Evolutionary conservation across 1,140 invertebrate species (phyloP).

Genomic region (Phocides pigmalion): DNA sequence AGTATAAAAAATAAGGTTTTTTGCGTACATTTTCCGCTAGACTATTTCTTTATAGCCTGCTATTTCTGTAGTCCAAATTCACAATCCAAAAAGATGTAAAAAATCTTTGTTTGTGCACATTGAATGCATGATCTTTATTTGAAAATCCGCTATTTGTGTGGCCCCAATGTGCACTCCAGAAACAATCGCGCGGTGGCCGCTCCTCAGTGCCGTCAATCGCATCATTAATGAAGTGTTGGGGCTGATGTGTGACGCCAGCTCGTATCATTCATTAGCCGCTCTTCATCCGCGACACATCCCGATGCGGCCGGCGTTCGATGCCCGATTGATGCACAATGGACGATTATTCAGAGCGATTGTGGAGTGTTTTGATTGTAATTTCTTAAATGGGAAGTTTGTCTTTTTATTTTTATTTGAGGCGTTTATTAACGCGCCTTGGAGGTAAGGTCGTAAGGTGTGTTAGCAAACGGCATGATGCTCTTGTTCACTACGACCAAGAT

Average conservation of each 20-base stretch:
- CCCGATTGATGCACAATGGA: slow-evolving; percentile 33
- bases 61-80: too few relatives aligned
- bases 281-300: slow-evolving; percentile 22
- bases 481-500: too few relatives aligned
- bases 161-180: slow-evolving; percentile 31
- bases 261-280: slow-evolving; percentile 30
- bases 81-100: too few relatives aligned
- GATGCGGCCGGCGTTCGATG: slow-evolving; percentile 10
- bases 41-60: too few relatives aligned
- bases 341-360: slow-evolving; percentile 31
- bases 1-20: too few relatives aligned
- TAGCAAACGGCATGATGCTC: too few relatives aligned
- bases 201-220: slow-evolving; percentile 30
- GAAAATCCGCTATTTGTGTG: slow-evolving; percentile 36
- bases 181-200: slow-evolving; percentile 28
- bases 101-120: too few relatives aligned
- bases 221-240: slow-evolving; percentile 34
- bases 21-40: too few relatives aligned
- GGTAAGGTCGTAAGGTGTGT: too few relatives aligned
- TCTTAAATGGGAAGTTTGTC: slow-evolving; percentile 6
- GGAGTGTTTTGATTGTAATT: slow-evolving; percentile 25
- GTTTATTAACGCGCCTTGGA: too few relatives aligned
- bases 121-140: background rate
- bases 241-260: slow-evolving; percentile 31
- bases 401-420: slow-evolving; percentile 19